Evolutionary conservation across 2,113 vertebrate species (phyloP).

Genomic region (Carlito syrichta): DNA sequence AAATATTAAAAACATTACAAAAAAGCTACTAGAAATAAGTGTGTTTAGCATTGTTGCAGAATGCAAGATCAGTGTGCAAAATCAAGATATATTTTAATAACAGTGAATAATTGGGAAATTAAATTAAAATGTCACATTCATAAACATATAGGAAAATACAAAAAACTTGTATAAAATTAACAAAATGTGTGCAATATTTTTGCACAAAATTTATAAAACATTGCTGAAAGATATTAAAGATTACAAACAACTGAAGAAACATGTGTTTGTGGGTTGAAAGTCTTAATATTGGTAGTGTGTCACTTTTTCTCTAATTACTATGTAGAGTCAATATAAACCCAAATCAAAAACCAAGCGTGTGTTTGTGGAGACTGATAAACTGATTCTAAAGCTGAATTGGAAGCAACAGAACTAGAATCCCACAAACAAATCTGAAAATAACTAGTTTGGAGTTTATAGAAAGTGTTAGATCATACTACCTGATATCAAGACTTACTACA

Average conservation of each 20-base stretch:
- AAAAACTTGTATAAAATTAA: neutral
- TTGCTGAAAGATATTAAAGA: neutral
- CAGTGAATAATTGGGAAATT: neutral
- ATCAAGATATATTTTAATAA: neutral
- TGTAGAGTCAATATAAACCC: neutral
- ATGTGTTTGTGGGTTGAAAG: neutral
- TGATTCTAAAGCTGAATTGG: neutral
- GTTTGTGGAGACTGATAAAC: neutral
- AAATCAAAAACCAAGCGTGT: neutral
- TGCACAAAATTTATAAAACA: neutral
- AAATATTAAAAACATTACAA: neutral
- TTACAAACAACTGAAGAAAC: neutral
- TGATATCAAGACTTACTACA: neutral
- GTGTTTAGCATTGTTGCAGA: neutral
- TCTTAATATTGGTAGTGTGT: neutral
- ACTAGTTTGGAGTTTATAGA: neutral
- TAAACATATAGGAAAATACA: neutral
- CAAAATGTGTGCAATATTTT: neutral
- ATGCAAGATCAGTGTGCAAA: neutral
- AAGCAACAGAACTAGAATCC: neutral
- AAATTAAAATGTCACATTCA: neutral
- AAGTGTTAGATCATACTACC: no score
- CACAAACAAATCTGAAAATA: neutral
- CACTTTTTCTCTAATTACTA: neutral
- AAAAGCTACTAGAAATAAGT: neutral